These are phyloP conservation scores for Meteorus sp. DNA, from an alignment of 1,140 invertebrate species.

Conservation along the genomic window DNA sequence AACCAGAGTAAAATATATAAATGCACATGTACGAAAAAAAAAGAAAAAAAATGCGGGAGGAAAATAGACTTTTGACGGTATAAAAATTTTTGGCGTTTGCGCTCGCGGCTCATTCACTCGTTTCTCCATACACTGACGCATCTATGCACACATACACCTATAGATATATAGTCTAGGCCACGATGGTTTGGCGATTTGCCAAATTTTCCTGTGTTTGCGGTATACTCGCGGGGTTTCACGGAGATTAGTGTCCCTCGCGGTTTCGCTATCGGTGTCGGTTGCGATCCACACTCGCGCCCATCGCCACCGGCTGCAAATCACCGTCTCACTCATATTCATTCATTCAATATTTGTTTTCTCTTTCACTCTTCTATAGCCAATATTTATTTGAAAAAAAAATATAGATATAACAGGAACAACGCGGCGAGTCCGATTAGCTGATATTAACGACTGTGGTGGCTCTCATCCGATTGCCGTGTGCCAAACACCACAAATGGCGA, in stretches of 20 bases:
- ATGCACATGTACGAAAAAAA: too few species aligned
- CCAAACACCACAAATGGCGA: neutral
- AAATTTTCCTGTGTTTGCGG: too few species aligned
- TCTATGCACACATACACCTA: too few species aligned
- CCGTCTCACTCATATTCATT: slow-evolving; percentile 27
- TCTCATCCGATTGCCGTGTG: too few species aligned
- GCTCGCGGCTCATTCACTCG: neutral
- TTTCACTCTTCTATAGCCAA: slow-evolving; percentile 1
- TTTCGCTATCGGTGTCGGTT: slow-evolving; percentile 28
- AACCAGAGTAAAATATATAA: too few species aligned
- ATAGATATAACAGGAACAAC: too few species aligned
- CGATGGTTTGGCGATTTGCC: slow-evolving; percentile 16
- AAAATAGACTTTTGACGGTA: too few species aligned
- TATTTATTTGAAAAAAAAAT: slow-evolving; percentile 33
- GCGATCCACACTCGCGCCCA: too few species aligned
- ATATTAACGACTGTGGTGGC: slow-evolving; percentile 33
- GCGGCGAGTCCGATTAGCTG: slow-evolving; percentile 31
- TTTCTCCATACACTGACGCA: slow-evolving; percentile 9
- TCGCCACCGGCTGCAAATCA: slow-evolving; percentile 16
- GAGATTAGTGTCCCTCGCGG: slow-evolving; percentile 27
- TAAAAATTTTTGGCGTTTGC: too few species aligned
- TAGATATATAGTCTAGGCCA: slow-evolving; percentile 21
- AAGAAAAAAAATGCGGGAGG: too few species aligned
- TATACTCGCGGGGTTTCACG: slow-evolving; percentile 16
- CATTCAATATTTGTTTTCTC: slow-evolving; percentile 9